Base-by-base conservation (phyloP, 2,888 invertebrate species). In the Beris chalybata region DNA sequence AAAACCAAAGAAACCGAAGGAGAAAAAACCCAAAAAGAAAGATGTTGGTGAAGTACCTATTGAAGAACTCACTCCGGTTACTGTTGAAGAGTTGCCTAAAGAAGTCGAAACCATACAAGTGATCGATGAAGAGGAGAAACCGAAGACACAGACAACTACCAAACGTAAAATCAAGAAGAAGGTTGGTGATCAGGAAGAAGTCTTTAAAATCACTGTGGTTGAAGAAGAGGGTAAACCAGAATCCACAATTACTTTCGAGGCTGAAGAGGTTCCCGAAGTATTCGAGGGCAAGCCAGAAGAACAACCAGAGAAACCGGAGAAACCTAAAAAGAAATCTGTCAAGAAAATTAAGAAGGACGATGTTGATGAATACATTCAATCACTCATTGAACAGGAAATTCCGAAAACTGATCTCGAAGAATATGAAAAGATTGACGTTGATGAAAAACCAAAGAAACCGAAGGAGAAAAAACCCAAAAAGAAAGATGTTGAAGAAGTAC, bases 261-360 rank as follows among this genome's bases (percentile, higher is more conserved):
- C 13, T 29, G 29, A 22, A 83, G 72, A 79, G 82, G 2, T 82
- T 82, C 71, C 73, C 85, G 69, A 82, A 83, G 1, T 84, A 84
- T 55, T 78, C 81, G 79, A 82, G 73, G 79, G 80, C 0, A 80
- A 84, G 71, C 77, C 86, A 64, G 85, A 86, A 76, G 83, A 85
- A 72, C 82, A 83, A 29, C 70, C 67, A 22, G 65, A 67, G 43
- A 72, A 48, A 38, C 56, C 9, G 52, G 50, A 15, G 53, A 67
- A 9, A 4, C 53, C 45, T 5, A 68, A 71, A 58, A 48, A 76
- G 68, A 75, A 76, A 32, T 73, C 72, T 71, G 72, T 69, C 29
- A 56, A 75, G 59, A 78, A 76, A 69, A 75, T 74, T 4, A 71
- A 74, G 0, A 75, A 56, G 29, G 56, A 56, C 12, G 56, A 56